A percentile compares a stretch with the other conserved stretches of the same genome.
phyloP scores from a whole-genome alignment of 2,888 invertebrate species.

The Ferrisia virgata region DNA sequence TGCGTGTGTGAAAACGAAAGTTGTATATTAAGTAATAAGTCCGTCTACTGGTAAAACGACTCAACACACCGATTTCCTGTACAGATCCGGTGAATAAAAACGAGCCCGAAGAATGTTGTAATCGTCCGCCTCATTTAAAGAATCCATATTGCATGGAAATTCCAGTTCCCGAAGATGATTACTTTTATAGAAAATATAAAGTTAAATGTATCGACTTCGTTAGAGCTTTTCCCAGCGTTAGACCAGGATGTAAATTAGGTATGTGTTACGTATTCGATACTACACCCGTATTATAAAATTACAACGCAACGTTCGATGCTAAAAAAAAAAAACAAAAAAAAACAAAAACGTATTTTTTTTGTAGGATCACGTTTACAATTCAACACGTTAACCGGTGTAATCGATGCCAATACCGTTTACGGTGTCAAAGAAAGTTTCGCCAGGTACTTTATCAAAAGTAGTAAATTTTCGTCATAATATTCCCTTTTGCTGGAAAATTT shows the following conservation, averaged over 20 bases:
- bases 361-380: conserved; percentile 78
- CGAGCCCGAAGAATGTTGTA: conserved; percentile 88
- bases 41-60: neutral
- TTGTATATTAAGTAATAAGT: neutral
- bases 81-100: conserved; percentile 80
- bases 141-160: conserved; percentile 92
- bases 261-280: conserved; percentile 51
- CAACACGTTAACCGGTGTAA: conserved; percentile 80
- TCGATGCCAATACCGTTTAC: conserved; percentile 88
- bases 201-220: conserved; percentile 88
- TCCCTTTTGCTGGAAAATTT: neutral
- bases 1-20: conserved; percentile 15
- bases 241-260: conserved; percentile 85
- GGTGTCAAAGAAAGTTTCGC: conserved; percentile 80
- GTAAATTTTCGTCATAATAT: neutral
- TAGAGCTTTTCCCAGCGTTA: conserved; percentile 79
- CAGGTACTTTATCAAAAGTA: conserved; percentile 51
- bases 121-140: conserved; percentile 73
- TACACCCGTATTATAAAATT: neutral
- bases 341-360: no score
- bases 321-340: no score
- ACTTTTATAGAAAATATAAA: conserved; percentile 80
- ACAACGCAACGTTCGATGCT: no score
- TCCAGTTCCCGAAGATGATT: conserved; percentile 81
- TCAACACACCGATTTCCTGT: conserved; percentile 31